These are phyloP conservation scores for Branchinecta sandiegonensis DNA, from an alignment of 2,888 invertebrate species.

Conservation along the genomic window DNA sequence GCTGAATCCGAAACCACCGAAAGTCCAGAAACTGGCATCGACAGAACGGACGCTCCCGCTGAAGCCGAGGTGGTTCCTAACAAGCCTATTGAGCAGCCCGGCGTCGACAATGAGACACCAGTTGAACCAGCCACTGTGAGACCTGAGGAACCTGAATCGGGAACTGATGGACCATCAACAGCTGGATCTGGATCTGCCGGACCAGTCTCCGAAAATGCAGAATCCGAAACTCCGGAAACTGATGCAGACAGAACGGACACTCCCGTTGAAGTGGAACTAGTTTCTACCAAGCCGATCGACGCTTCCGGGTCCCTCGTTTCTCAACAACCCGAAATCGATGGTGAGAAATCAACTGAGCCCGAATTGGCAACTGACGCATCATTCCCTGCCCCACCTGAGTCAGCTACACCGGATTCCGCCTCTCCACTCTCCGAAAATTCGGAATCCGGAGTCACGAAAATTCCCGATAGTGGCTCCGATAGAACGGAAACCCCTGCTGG, in stretches of 20 bases:
- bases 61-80: conserved; percentile 17
- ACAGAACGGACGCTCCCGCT: conserved; percentile 17
- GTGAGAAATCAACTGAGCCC: neutral
- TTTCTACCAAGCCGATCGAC: conserved; percentile 23
- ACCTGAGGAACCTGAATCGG: conserved; percentile 20
- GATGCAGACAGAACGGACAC: conserved; percentile 12
- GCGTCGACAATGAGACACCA: neutral
- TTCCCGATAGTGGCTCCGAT: too few species aligned
- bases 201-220: conserved; percentile 7
- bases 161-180: conserved; percentile 20
- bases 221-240: neutral
- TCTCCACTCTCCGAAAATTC: neutral
- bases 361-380: conserved; percentile 20
- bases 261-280: conserved; percentile 16
- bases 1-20: conserved; percentile 3
- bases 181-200: conserved; percentile 23
- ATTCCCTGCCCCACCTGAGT: conserved; percentile 21
- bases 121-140: conserved; percentile 17
- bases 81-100: conserved; percentile 20
- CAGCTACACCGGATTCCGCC: conserved; percentile 18
- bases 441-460: too few species aligned
- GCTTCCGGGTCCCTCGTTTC: conserved; percentile 17
- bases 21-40: conserved; percentile 17
- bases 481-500: neutral
- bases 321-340: too few species aligned